phyloP scores from a whole-genome alignment of 92 coral and sea anemone species.

The Epizoanthus rinbou region DNA sequence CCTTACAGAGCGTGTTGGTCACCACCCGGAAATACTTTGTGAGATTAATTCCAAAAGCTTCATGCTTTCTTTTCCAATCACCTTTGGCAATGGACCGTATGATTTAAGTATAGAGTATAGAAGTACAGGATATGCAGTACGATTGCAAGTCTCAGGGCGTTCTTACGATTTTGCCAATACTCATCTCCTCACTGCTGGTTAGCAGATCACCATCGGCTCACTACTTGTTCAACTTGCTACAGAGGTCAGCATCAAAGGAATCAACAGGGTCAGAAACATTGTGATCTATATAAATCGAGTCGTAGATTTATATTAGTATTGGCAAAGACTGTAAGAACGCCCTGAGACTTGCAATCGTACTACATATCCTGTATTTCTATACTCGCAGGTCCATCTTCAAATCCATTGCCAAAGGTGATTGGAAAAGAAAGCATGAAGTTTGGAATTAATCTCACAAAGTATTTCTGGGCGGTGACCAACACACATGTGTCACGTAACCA shows the following conservation, averaged over 20 bases:
- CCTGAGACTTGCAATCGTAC: conserved; percentile 24
- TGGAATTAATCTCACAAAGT: conserved; percentile 26
- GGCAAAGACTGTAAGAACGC: conserved; percentile 8
- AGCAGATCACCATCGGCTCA: too few species aligned
- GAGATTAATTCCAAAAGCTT: conserved; percentile 25
- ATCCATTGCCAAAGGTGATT: conserved; percentile 24
- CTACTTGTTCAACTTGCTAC: too few species aligned
- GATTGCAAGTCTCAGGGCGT: conserved; percentile 28
- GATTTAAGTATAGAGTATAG: conserved; percentile 11
- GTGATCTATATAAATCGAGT: conserved; percentile 6
- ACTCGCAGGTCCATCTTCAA: conserved; percentile 31
- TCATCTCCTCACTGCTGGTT: too few species aligned
- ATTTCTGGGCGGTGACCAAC: conserved; percentile 24
- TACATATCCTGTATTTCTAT: conserved; percentile 24
- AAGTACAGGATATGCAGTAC: conserved; percentile 23
- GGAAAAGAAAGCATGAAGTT: conserved; percentile 22
- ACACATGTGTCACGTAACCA: too few species aligned
- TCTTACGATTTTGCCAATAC: neutral
- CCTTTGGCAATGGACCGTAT: conserved; percentile 31
- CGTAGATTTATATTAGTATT: neutral
- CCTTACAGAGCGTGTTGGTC: conserved; percentile 25
- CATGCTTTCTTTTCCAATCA: conserved; percentile 25
- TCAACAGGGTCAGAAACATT: neutral
- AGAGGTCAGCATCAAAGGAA: too few species aligned
- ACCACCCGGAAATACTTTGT: conserved; percentile 22